Evolutionary conservation across 2,113 vertebrate genomes (phyloP), one percentile per base, ranked within the genome.

Genomic region (Upupa epops): DNA sequence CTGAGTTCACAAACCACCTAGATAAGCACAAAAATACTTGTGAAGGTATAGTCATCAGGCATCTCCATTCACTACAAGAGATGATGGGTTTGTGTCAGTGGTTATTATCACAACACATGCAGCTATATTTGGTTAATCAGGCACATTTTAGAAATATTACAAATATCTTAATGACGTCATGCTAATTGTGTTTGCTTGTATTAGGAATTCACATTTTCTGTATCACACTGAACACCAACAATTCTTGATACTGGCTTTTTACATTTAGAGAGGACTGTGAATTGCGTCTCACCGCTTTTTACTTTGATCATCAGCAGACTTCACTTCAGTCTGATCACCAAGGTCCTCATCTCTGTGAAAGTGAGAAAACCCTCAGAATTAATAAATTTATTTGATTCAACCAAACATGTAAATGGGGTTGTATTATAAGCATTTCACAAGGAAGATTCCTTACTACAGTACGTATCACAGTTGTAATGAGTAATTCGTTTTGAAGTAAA

Each of bases 241-340:
- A 40, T 8, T 56, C 34, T 45, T 77, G 15, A 59, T 79, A 76
- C n/a, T 59, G 25, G 8, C 18, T 75, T 12, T 78, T 75, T 46
- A 36, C 40, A 48, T 66, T 71, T 65, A 93, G 14, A 69, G 31
- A 81, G 29, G 83, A 59, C 26, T 63, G 48, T n/a, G 26, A 82
- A 34, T 54, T 34, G 17, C 82, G 46, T 91, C 96, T 97, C 31
- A 97, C 92, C 77, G 0, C 17, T 75, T 94, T 93, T 85, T 96
- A 37, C 54, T 95, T 78, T 92, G 83, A 25, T 80, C 89, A 66
- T 49, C 59, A 83, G 28, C 22, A 52, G 77, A 24, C 11, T 93
- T 96, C 20, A 83, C 51, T 72, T 85, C 65, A 59, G 42, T 75
- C 31, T 51, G 61, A 59, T 75, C 56, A 64, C 65, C 60, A 84